Percentiles rank a stretch among this genome's conserved stretches.
phyloP scores from a whole-genome alignment of 1,140 invertebrate species.

The Lepidostoma basale region DNA sequence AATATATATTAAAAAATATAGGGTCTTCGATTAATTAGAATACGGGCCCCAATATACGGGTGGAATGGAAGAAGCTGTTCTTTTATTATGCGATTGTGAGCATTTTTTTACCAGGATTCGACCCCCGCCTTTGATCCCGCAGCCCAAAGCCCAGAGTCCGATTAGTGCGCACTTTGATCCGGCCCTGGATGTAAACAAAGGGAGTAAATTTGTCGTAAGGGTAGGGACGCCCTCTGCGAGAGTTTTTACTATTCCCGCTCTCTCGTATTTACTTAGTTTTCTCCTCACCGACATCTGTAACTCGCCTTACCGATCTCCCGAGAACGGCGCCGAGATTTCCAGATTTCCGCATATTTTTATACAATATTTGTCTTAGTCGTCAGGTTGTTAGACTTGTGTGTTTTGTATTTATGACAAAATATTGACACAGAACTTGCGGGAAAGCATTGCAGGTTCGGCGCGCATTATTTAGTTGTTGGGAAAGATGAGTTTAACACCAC shows the following conservation, averaged over 20 bases:
- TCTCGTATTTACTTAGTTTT: constrained; percentile 10
- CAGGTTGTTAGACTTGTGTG: not conserved
- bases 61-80: too few species aligned
- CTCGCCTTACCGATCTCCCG: not conserved
- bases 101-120: too few species aligned
- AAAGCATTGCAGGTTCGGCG: not conserved
- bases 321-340: not conserved
- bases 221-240: not conserved
- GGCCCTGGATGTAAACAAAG: constrained; percentile 25
- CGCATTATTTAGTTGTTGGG: not conserved
- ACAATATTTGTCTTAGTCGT: not conserved
- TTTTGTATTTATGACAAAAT: not conserved
- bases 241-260: constrained; percentile 3
- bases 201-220: constrained; percentile 25
- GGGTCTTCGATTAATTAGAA: too few species aligned
- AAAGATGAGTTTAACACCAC: not conserved
- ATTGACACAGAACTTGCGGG: constrained; percentile 1
- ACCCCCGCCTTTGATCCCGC: not conserved
- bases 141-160: not conserved
- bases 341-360: not conserved
- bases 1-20: too few species aligned
- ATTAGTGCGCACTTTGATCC: constrained; percentile 8
- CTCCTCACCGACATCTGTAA: not conserved
- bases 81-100: too few species aligned
- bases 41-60: too few species aligned